phyloP scores from a whole-genome alignment of 2,797 vertebrate genomes.

The Apogon talboti region DNA sequence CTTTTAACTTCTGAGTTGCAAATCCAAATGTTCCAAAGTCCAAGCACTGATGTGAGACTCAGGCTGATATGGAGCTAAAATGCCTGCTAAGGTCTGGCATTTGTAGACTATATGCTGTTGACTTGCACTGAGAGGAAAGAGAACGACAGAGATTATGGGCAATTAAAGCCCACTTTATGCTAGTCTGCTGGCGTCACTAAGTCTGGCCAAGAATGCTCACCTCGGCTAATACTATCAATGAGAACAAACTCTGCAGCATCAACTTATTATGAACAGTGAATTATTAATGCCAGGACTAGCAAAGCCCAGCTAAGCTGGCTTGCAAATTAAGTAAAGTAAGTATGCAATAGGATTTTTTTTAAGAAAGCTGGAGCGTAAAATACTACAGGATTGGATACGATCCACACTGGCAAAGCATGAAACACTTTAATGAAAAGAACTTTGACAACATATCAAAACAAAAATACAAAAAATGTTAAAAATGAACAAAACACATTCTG shows the following conservation, averaged over 20 bases:
- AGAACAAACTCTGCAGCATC: conserved; percentile 76
- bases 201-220: conserved; percentile 81
- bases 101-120: conserved; percentile 65
- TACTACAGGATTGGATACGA: background rate
- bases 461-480: background rate
- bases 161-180: conserved; percentile 81
- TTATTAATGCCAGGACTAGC: conserved; percentile 80
- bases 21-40: conserved; percentile 45
- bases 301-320: conserved; percentile 53
- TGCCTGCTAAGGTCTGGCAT: conserved; percentile 62
- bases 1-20: conserved; percentile 41
- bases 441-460: too few relatives aligned
- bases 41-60: conserved; percentile 39
- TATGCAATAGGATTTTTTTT: conserved; percentile 42
- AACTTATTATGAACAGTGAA: conserved; percentile 79
- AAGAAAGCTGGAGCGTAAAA: conserved; percentile 21
- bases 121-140: conserved; percentile 64
- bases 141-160: conserved; percentile 75
- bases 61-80: conserved; percentile 54
- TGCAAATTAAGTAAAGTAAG: conserved; percentile 50
- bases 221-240: conserved; percentile 81
- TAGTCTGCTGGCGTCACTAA: conserved; percentile 76
- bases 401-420: background rate
- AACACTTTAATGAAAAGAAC: too few relatives aligned
- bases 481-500: background rate